Evolutionary conservation across 2,888 invertebrate genomes (phyloP), one percentile per base, ranked within the genome.

Genomic region (Caradrina clavipalpis): DNA sequence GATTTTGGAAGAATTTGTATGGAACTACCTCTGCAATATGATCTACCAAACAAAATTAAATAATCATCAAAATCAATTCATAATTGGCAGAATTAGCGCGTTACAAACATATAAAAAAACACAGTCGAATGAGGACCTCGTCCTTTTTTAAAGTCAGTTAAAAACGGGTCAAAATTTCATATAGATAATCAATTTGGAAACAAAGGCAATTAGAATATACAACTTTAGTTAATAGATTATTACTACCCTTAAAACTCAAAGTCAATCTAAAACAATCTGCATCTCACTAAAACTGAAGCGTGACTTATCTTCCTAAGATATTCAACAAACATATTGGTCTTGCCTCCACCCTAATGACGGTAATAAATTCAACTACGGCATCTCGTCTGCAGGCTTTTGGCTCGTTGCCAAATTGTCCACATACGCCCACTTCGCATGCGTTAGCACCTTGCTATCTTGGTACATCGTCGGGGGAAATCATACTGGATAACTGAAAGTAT

Each of bases 291-390:
- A 58, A 57, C 65, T 15, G 42, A 56, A 71, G 17, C 65, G 39
- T 61, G 65, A 15, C 53, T 17, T 72, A 65, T 66, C 73, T 63
- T 39, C n/a, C 50, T 55, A 55, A 73, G 73, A 69, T 64, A 55
- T 78, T 64, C 61, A 31, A 62, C 69, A 78, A 77, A 77, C 74
- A 74, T 49, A 65, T 67, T 60, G 55, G 55, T 59, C 26, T 50
- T 49, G 22, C 56, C 59, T 26, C 59, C 35, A 53, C 45, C 45
- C 49, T 82, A 78, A 82, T 73, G 70, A 71, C 65, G 56, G 49
- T 57, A 71, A 71, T 80, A 78, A 80, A 78, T 82, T 80, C 67
- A 57, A 63, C 75, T 73, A 80, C 82, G 78, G 80, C 51, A 53
- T 8, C 66, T 73, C 61, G 54, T 54, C 55, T 79, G 69, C 73